Percentiles rank a stretch among this genome's conserved stretches.
Conservation (phyloP, 2,888 invertebrate species). For the Leptinotarsa rubiginosa region DNA sequence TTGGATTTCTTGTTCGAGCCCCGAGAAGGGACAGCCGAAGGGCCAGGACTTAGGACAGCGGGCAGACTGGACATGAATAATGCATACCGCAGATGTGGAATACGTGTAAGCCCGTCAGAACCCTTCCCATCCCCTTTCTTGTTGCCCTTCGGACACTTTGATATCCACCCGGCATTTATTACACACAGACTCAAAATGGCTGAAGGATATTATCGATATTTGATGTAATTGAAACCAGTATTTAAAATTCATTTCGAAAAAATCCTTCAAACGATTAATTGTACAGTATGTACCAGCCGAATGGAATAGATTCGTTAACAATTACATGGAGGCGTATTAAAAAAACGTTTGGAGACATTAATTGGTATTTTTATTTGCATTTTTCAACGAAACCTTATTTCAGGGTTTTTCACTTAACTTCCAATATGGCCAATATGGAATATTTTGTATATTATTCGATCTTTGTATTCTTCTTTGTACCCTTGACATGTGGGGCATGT, state of each 20-base stretch:
- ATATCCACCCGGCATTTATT: slow-evolving; percentile 30
- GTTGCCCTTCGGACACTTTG: slow-evolving; percentile 47
- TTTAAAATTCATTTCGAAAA: neutral
- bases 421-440: no score
- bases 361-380: no score
- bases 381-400: no score
- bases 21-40: slow-evolving; percentile 45
- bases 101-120: slow-evolving; percentile 61
- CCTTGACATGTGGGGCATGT: no score
- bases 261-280: no score
- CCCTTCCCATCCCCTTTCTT: slow-evolving; percentile 48
- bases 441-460: no score
- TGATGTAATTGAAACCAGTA: neutral
- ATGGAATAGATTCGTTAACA: no score
- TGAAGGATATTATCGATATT: slow-evolving; percentile 16
- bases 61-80: slow-evolving; percentile 67
- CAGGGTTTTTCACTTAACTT: no score
- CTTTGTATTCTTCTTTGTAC: no score
- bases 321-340: no score
- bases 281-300: no score
- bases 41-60: slow-evolving; percentile 63
- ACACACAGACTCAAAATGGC: slow-evolving; percentile 33
- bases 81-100: slow-evolving; percentile 68
- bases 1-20: slow-evolving; percentile 58
- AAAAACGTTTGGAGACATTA: no score